Evolutionary conservation across 2,888 invertebrate genomes (phyloP), one percentile per base, ranked within the genome.

Genomic region (Macrophya annulata): DNA sequence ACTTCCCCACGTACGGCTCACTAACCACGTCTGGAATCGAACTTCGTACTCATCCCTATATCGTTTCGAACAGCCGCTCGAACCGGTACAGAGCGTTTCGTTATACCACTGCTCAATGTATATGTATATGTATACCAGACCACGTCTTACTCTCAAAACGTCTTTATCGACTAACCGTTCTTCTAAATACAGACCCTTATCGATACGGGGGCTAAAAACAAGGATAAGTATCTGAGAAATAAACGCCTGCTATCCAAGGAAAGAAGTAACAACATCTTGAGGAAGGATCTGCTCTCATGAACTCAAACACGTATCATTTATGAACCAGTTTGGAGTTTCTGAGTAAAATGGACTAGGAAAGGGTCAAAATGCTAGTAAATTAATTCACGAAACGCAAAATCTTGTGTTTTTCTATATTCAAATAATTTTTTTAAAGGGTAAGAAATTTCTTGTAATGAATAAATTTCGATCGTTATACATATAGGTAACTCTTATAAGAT

Each of bases 1-100:
- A 89, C 87, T 88, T 90, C 86, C 87, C 88, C 87, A 86, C 76
- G 62, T 81, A 81, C 81, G 84, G 84, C 72, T 84, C 84, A 76
- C 84, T 84, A 84, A 76, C 74, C 84, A 62, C 84, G 84, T 76
- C 84, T 55, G 43, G 84, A 76, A 76, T 84, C 76, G 76, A 84
- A 43, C 74, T 84, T 76, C n/a, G 84, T 59, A 84, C 84, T 84
- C 59, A 43, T 84, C 81, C 45, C 72, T 77, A 55, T 37, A 77
- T 31, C 37, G 77, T 77, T 51, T 31, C 55, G 55, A 77, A 77
- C 77, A 77, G 40, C 51, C n/a, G n/a, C n/a, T 55, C 55, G 77
- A 77, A 77, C 77, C n/a, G 25, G 51, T 77, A 4, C 77, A 55
- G 55, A 51, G 77, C n/a, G 37, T 55, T 77, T 77, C 31, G 72